Percentiles rank a stretch among this genome's conserved stretches.
phyloP scores from a whole-genome alignment of 2,797 vertebrate genomes.

The Cossypha heuglini region DNA sequence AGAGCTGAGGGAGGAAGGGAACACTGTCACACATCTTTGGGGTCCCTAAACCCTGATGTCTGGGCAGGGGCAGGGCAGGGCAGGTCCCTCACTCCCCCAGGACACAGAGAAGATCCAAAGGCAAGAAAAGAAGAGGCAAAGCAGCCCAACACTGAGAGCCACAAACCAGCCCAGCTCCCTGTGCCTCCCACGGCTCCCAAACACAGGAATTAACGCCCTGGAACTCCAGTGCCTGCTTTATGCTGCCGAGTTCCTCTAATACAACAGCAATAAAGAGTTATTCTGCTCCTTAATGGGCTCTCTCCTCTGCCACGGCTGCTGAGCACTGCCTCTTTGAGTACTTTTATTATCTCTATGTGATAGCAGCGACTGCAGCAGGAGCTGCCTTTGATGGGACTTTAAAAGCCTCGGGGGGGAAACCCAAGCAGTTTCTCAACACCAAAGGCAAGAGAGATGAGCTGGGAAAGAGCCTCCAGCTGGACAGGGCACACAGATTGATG shows the following conservation, averaged over 20 bases:
- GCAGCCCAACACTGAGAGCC: neutral
- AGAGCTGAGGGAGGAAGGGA: neutral
- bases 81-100: fast-evolving
- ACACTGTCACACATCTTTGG: fast-evolving
- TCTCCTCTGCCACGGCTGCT: neutral
- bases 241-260: neutral
- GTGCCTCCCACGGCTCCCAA: neutral
- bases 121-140: neutral
- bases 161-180: neutral
- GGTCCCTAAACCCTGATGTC: fast-evolving
- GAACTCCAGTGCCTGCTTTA: neutral
- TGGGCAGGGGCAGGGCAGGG: neutral
- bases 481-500: fast-evolving
- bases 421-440: neutral
- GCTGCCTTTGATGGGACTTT: neutral
- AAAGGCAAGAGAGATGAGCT: neutral
- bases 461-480: neutral
- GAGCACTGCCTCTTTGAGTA: neutral
- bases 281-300: constrained; percentile 19
- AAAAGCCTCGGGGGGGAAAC: neutral
- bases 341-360: neutral
- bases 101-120: fast-evolving
- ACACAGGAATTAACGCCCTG: neutral
- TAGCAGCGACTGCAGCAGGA: neutral
- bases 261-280: constrained; percentile 38